These are phyloP conservation scores for Pogona vitticeps DNA, from an alignment of 2,113 vertebrate species.

Conservation along the genomic window DNA sequence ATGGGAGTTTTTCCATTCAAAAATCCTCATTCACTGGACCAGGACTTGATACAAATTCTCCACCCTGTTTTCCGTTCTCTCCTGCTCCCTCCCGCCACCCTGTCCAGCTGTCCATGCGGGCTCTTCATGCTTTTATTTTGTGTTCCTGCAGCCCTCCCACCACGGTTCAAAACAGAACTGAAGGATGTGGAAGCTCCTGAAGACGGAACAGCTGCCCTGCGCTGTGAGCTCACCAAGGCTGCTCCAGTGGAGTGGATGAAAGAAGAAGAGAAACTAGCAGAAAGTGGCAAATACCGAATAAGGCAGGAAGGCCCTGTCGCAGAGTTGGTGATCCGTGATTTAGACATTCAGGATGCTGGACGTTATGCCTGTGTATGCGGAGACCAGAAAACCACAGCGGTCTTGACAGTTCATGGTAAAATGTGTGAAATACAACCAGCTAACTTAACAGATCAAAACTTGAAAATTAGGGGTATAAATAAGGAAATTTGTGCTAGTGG, in stretches of 20 bases:
- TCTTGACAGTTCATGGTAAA: conserved; percentile 85
- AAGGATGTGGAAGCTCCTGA: conserved; percentile 26
- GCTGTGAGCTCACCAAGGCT: conserved; percentile 57
- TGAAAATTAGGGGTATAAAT: background rate
- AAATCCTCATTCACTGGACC: background rate
- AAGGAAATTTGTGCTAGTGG: background rate
- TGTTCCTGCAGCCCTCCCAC: conserved; percentile 21
- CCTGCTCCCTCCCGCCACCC: background rate
- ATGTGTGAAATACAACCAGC: background rate
- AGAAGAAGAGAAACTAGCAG: conserved; percentile 30
- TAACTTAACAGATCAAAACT: background rate
- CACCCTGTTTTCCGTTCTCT: background rate
- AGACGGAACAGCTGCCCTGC: conserved; percentile 37
- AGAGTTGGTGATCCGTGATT: conserved; percentile 69
- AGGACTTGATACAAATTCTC: background rate
- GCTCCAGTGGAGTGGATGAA: conserved; percentile 74
- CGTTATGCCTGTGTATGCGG: conserved; percentile 79
- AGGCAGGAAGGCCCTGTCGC: conserved; percentile 58
- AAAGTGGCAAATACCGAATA: conserved; percentile 71
- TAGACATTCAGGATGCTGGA: conserved; percentile 76
- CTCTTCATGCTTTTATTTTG: background rate
- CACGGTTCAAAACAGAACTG: conserved; percentile 37
- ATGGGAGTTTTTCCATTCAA: background rate
- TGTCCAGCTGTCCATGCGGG: background rate
- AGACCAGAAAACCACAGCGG: conserved; percentile 79